phyloP scores from a whole-genome alignment of 2,113 vertebrate genomes.

The Pimephales promelas region DNA sequence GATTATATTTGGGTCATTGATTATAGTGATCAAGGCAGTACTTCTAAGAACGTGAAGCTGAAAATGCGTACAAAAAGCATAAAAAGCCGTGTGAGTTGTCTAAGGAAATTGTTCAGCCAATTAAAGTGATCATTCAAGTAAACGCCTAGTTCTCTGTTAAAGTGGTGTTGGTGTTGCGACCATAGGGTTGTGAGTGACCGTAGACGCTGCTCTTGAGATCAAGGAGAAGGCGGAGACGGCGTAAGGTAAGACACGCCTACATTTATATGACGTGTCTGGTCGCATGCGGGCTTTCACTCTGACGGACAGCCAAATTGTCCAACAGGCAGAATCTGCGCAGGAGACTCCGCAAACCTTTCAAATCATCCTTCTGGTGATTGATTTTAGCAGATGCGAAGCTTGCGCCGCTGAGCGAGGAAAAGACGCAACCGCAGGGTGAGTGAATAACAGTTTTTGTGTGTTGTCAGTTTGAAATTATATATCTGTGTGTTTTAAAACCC shows the following conservation, averaged over 20 bases:
- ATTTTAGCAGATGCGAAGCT: slow-evolving; percentile 73
- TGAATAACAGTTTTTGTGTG: neutral
- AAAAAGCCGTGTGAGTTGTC: neutral
- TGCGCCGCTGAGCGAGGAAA: slow-evolving; percentile 54
- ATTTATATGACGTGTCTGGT: too few relatives aligned
- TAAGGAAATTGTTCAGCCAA: slow-evolving; percentile 57
- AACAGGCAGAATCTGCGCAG: slow-evolving; percentile 62
- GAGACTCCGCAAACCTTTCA: slow-evolving; percentile 18
- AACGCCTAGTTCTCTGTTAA: slow-evolving; percentile 43
- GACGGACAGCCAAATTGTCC: slow-evolving; percentile 42
- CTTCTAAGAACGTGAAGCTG: neutral
- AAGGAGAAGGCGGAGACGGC: neutral
- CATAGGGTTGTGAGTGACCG: neutral
- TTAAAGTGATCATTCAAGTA: slow-evolving; percentile 33
- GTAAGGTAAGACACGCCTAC: slow-evolving; percentile 46
- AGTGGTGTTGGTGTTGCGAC: too few relatives aligned
- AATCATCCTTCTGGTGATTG: slow-evolving; percentile 51
- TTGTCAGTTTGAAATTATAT: slow-evolving; percentile 14
- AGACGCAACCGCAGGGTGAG: slow-evolving; percentile 69
- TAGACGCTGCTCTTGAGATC: neutral
- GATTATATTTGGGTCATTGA: neutral
- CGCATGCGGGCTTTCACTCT: neutral
- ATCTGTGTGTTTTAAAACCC: neutral
- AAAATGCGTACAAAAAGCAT: neutral
- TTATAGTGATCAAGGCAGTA: neutral